phyloP scores from a whole-genome alignment of 2,888 invertebrate species.

The Mimumesa dahlbomi region DNA sequence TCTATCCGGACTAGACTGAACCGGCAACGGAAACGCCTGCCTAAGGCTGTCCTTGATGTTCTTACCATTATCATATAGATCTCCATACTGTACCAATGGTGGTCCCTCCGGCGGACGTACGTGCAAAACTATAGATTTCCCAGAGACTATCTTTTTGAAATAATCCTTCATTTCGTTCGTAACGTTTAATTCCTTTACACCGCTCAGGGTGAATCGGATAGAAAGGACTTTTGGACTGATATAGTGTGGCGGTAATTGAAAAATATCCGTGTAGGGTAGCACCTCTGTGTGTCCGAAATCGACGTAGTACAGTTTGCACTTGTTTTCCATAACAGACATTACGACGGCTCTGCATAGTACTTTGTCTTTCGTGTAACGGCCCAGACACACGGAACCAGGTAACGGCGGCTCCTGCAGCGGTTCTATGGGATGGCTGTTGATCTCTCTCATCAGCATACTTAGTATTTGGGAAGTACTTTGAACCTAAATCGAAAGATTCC shows the following conservation, averaged over 20 bases:
- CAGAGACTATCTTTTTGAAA: slow-evolving; percentile 86
- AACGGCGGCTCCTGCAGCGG: slow-evolving; percentile 86
- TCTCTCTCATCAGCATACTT: slow-evolving; percentile 86
- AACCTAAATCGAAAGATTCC: too few relatives aligned
- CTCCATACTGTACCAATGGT: slow-evolving; percentile 88
- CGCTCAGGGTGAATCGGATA: slow-evolving; percentile 87
- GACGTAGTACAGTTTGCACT: slow-evolving; percentile 89
- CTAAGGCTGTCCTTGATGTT: slow-evolving; percentile 84
- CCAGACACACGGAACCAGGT: slow-evolving; percentile 89
- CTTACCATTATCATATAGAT: slow-evolving; percentile 83
- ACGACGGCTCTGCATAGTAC: slow-evolving; percentile 89
- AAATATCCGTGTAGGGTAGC: slow-evolving; percentile 87
- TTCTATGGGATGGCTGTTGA: slow-evolving; percentile 84
- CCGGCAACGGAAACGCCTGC: slow-evolving; percentile 69
- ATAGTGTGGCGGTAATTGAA: slow-evolving; percentile 88
- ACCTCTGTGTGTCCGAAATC: slow-evolving; percentile 91
- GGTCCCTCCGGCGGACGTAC: slow-evolving; percentile 87
- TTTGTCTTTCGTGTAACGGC: slow-evolving; percentile 86
- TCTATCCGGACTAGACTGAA: too few relatives aligned
- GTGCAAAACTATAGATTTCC: slow-evolving; percentile 84
- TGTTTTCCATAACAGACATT: slow-evolving; percentile 86
- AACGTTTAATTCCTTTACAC: slow-evolving; percentile 83
- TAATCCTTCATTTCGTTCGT: slow-evolving; percentile 85
- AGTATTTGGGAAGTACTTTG: slow-evolving; percentile 83
- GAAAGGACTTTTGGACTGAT: slow-evolving; percentile 88